Evolutionary conservation across 2,113 vertebrate species (phyloP).

Genomic region (Hylia prasina): DNA sequence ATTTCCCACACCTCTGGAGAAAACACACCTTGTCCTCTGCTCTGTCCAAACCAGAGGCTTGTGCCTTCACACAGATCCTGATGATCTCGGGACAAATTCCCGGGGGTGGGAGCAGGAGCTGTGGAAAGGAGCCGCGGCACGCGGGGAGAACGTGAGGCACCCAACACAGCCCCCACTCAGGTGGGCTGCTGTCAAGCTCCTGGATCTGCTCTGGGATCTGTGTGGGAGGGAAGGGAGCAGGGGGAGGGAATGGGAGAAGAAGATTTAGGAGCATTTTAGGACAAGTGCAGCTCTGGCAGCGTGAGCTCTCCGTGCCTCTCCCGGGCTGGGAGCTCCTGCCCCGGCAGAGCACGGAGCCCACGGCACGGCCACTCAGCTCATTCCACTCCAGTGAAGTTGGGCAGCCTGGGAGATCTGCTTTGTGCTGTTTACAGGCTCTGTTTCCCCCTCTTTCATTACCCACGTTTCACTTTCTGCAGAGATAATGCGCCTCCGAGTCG

Average conservation of each 20-base stretch:
- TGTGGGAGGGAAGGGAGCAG: not conserved
- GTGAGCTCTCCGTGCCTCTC: not conserved
- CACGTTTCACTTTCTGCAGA: not conserved
- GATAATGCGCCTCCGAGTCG: not conserved
- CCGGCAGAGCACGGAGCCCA: not conserved
- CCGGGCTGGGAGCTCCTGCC: not conserved
- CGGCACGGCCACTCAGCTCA: not conserved
- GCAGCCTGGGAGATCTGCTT: not conserved
- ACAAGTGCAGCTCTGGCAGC: not conserved
- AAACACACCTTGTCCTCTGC: not conserved
- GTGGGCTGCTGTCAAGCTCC: not conserved
- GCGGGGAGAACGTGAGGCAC: not conserved
- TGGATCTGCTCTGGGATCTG: not conserved
- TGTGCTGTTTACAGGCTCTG: not conserved
- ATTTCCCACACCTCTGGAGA: not conserved
- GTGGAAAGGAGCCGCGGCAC: rapidly evolving
- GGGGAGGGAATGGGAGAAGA: not conserved
- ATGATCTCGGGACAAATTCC: not conserved
- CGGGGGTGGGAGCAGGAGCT: no score
- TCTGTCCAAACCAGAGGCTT: not conserved
- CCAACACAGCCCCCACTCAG: not conserved
- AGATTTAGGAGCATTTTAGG: not conserved
- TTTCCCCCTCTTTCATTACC: not conserved
- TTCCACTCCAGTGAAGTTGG: not conserved
- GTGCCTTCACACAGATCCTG: not conserved